phyloP scores from a whole-genome alignment of 2,888 invertebrate genomes.

The Limnephilus lunatus region DNA sequence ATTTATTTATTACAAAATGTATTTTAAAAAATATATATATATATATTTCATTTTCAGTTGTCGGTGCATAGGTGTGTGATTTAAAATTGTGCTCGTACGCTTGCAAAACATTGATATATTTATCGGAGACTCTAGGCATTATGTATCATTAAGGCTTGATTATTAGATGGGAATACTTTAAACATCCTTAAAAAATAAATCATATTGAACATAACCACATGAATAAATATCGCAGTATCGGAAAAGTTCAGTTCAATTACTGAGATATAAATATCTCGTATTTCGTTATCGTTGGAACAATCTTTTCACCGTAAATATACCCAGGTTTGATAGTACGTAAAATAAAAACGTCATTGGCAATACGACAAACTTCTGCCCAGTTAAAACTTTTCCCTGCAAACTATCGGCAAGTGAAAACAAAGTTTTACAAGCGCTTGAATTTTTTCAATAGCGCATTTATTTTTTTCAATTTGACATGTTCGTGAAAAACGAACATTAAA shows the following conservation, averaged over 20 bases:
- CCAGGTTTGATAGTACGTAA: neutral
- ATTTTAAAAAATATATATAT: too few species aligned
- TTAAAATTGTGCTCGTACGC: too few species aligned
- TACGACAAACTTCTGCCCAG: slow-evolving; percentile 2
- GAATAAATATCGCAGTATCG: neutral
- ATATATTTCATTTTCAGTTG: too few species aligned
- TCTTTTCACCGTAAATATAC: neutral
- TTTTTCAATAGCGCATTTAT: neutral
- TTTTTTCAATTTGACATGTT: neutral
- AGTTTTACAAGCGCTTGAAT: slow-evolving; percentile 11
- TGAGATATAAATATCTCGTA: neutral
- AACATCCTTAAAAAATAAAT: too few species aligned
- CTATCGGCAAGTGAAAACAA: slow-evolving; percentile 22
- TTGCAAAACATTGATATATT: too few species aligned
- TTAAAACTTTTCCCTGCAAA: slow-evolving; percentile 3
- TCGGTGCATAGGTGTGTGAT: too few species aligned
- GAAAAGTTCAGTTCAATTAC: neutral
- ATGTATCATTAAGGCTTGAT: neutral
- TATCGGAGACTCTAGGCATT: too few species aligned
- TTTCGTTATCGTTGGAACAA: neutral
- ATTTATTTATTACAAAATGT: too few species aligned
- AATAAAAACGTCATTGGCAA: neutral
- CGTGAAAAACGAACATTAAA: neutral
- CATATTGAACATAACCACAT: too few species aligned
- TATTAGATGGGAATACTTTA: neutral